Percentiles rank a stretch among this genome's conserved stretches.
These are phyloP conservation scores for Magallana ariakensis DNA, from an alignment of 1,140 invertebrate genomes.

Conservation along the genomic window DNA sequence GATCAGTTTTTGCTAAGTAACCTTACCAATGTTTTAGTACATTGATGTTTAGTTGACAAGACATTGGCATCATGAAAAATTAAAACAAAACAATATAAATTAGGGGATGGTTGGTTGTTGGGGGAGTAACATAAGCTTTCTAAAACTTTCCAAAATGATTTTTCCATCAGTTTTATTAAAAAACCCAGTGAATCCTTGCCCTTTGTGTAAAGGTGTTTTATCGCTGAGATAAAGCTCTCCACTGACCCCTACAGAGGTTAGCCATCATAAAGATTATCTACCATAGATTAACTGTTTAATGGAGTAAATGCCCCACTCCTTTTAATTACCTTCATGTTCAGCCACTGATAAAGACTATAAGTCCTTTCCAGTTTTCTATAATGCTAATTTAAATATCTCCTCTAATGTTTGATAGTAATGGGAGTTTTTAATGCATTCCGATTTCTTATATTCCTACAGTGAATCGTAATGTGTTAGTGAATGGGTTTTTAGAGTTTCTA, in stretches of 20 bases:
- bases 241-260: background rate
- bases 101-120: too few species aligned
- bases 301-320: background rate
- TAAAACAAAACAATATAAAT: too few species aligned
- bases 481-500: background rate
- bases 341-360: background rate
- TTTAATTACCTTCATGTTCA: background rate
- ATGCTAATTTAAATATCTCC: constrained; percentile 22
- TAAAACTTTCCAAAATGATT: too few species aligned
- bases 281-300: background rate
- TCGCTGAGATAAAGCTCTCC: background rate
- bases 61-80: too few species aligned
- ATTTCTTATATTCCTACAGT: background rate
- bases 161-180: background rate
- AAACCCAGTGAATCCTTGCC: background rate
- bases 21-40: too few species aligned
- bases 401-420: background rate
- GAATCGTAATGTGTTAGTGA: background rate
- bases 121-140: too few species aligned
- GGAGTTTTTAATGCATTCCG: background rate
- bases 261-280: background rate
- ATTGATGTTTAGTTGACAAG: too few species aligned
- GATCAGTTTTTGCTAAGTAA: too few species aligned
- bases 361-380: background rate
- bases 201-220: background rate